Evolutionary conservation across 2,888 invertebrate genomes (phyloP).

Genomic region (Dyspetes luteomarginatus): DNA sequence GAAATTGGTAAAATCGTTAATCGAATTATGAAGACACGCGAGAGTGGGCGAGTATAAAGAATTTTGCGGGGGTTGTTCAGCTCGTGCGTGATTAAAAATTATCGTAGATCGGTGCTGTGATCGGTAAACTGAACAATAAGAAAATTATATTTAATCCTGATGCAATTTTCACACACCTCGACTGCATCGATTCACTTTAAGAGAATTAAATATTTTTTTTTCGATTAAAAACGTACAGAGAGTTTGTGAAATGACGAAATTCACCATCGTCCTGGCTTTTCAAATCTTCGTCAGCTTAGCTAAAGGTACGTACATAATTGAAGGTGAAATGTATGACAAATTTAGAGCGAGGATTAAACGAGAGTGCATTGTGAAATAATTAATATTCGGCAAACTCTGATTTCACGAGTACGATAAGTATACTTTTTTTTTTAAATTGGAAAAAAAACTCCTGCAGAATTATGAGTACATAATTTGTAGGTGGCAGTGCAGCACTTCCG

Average conservation of each 20-base stretch:
- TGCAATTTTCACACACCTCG: background rate
- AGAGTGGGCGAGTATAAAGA: conserved; percentile 5
- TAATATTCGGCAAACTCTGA: too few species aligned
- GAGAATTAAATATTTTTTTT: too few species aligned
- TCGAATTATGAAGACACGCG: conserved; percentile 17
- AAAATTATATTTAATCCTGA: background rate
- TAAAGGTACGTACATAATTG: conserved; percentile 34
- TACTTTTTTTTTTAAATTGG: background rate
- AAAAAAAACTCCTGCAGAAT: background rate
- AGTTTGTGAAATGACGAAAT: conserved; percentile 14
- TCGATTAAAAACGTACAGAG: too few species aligned
- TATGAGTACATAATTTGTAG: background rate
- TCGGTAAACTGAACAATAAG: background rate
- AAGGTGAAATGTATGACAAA: too few species aligned
- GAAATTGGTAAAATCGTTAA: conserved; percentile 5
- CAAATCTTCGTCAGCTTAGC: conserved; percentile 20
- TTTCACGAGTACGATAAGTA: too few species aligned
- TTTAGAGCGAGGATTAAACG: background rate
- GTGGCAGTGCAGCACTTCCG: background rate
- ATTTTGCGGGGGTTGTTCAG: conserved; percentile 26
- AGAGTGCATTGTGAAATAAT: too few species aligned
- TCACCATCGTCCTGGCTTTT: conserved; percentile 20
- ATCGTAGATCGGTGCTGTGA: background rate
- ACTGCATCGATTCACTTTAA: background rate
- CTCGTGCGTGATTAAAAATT: too few species aligned